Evolutionary conservation across 2,888 invertebrate species (phyloP).

Genomic region (Podotricha telesiphe): DNA sequence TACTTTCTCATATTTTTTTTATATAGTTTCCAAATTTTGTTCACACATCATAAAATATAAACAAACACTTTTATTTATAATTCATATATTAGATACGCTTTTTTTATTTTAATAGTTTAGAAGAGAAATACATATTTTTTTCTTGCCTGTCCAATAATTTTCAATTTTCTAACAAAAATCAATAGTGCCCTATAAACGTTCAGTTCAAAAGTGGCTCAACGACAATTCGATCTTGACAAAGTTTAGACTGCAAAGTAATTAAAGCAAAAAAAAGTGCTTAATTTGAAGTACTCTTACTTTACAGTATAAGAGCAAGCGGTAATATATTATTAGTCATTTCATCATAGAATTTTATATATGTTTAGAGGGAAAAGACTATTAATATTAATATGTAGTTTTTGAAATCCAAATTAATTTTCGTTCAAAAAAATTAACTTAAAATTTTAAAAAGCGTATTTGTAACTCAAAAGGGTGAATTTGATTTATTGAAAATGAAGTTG

Average conservation of each 20-base stretch:
- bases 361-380: no score
- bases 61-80: no score
- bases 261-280: slow-evolving; percentile 33
- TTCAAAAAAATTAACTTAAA: no score
- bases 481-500: no score
- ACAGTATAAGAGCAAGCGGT: slow-evolving; percentile 17
- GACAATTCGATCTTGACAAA: slow-evolving; percentile 29
- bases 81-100: no score
- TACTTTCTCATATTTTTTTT: not conserved
- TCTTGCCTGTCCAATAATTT: not conserved
- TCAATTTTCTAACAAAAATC: slow-evolving; percentile 2
- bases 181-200: slow-evolving; percentile 27
- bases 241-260: slow-evolving; percentile 30
- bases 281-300: slow-evolving; percentile 17
- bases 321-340: not conserved
- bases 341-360: not conserved
- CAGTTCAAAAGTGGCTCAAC: slow-evolving; percentile 12
- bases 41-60: no score
- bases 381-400: no score
- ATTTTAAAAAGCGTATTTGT: no score
- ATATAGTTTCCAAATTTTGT: no score
- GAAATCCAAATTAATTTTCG: no score
- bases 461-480: no score
- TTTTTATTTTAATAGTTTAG: no score
- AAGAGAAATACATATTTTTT: not conserved